phyloP scores from a whole-genome alignment of 2,113 vertebrate species.

The Neogale vison region DNA sequence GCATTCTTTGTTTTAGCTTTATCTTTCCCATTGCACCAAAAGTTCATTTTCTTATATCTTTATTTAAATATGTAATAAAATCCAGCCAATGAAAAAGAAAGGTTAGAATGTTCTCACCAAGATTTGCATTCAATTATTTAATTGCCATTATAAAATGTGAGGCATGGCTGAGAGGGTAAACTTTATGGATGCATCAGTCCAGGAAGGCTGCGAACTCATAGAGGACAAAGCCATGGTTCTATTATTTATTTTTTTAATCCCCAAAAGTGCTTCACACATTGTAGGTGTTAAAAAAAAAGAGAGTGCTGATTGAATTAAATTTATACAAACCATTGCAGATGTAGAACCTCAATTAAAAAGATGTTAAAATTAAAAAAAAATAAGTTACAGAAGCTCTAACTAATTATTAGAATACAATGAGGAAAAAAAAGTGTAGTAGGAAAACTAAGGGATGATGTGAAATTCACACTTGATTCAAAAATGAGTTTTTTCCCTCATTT shows the following conservation, averaged over 20 bases:
- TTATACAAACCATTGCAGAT: neutral
- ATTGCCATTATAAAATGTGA: neutral
- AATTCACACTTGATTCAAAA: neutral
- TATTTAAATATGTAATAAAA: neutral
- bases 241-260: constrained; percentile 16
- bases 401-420: neutral
- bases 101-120: neutral
- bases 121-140: neutral
- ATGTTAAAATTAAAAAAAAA: neutral
- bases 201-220: neutral
- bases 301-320: neutral
- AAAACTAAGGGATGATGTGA: constrained; percentile 5
- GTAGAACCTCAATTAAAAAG: neutral
- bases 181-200: neutral
- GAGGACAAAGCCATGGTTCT: neutral
- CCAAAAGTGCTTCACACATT: neutral
- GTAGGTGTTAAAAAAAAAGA: neutral
- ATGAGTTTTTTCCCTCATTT: neutral
- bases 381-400: neutral
- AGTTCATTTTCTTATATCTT: neutral
- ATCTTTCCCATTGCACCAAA: neutral
- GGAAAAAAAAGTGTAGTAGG: neutral
- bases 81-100: neutral
- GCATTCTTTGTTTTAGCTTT: neutral
- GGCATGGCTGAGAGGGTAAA: neutral